Conservation (phyloP, 2,113 vertebrate genomes). For the Tor tambroides region DNA sequence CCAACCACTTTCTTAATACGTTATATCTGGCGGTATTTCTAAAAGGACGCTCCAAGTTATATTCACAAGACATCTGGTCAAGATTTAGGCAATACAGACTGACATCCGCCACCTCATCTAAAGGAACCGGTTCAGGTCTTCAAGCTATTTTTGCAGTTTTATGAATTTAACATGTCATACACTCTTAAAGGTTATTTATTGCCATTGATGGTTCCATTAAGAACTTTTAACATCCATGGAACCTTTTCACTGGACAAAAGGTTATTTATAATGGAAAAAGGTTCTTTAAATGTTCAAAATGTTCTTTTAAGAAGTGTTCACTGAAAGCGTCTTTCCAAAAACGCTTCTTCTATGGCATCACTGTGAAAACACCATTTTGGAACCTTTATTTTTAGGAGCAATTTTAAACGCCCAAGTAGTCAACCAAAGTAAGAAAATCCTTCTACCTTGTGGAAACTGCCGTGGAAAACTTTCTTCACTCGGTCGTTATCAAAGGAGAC, state of each 20-base stretch:
- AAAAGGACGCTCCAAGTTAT: background rate
- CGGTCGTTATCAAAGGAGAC: constrained; percentile 88
- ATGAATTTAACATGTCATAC: background rate
- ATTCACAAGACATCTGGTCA: background rate
- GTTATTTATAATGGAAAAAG: too few species aligned
- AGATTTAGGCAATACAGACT: background rate
- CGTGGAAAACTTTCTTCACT: constrained; percentile 93
- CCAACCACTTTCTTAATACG: background rate
- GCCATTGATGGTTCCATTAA: too few species aligned
- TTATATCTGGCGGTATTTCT: background rate
- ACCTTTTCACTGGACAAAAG: too few species aligned
- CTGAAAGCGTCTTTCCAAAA: too few species aligned
- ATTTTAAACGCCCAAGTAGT: background rate
- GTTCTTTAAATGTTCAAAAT: too few species aligned
- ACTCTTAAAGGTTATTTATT: too few species aligned
- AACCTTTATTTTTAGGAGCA: too few species aligned
- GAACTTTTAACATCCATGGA: too few species aligned
- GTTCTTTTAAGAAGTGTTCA: too few species aligned
- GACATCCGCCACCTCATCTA: background rate
- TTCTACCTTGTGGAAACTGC: constrained; percentile 98
- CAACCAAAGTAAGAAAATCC: background rate
- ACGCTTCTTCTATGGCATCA: too few species aligned
- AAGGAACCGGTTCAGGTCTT: background rate
- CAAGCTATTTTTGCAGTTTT: too few species aligned
- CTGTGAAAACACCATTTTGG: too few species aligned